These are phyloP conservation scores for Melopsittacus undulatus DNA, from an alignment of 2,797 vertebrate genomes.

Conservation along the genomic window DNA sequence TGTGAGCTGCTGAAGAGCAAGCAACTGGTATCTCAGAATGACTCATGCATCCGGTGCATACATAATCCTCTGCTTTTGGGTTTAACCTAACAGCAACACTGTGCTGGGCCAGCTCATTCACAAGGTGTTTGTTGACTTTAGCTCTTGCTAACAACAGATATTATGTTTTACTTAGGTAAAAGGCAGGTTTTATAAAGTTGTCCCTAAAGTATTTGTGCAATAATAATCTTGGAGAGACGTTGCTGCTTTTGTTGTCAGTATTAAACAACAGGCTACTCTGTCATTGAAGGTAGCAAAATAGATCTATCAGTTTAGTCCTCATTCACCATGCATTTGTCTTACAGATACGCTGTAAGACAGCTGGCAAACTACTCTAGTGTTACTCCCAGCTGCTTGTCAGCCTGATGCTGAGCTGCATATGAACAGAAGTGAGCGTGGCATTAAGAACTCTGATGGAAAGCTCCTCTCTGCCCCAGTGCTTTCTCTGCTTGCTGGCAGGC, in stretches of 20 bases:
- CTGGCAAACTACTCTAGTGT: not conserved
- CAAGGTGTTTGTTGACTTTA: not conserved
- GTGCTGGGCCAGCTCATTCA: not conserved
- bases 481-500: not conserved
- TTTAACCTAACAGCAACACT: fast-evolving
- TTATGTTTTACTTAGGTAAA: not conserved
- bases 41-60: fast-evolving
- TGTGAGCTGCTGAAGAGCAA: not conserved
- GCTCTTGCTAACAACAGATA: not conserved
- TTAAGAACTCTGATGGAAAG: not conserved
- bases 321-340: not conserved
- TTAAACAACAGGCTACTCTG: not conserved
- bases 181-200: not conserved
- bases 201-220: fast-evolving
- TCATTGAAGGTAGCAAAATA: not conserved
- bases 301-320: not conserved
- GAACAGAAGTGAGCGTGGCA: not conserved
- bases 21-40: not conserved
- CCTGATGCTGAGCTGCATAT: not conserved
- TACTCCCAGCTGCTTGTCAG: not conserved
- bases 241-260: not conserved
- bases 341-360: not conserved
- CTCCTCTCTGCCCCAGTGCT: not conserved
- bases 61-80: not conserved
- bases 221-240: not conserved